These are phyloP conservation scores for Arizona elegans DNA, from an alignment of 2,113 vertebrate genomes.

Conservation along the genomic window DNA sequence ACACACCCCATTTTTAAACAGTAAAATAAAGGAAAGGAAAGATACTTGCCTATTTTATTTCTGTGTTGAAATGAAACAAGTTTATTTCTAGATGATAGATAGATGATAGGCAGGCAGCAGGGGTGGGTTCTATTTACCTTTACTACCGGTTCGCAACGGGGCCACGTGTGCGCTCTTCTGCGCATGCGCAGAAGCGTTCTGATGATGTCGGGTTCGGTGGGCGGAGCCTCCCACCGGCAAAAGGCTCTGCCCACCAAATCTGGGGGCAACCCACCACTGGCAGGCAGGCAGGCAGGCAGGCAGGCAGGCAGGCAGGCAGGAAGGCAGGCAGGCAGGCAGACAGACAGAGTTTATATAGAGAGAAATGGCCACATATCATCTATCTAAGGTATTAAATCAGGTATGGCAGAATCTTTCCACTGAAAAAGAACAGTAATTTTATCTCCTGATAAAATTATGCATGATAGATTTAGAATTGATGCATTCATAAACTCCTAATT, in stretches of 20 bases:
- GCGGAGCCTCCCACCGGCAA: too few species aligned
- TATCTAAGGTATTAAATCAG: not conserved
- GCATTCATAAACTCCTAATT: not conserved
- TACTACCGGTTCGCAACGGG: too few species aligned
- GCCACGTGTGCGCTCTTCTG: too few species aligned
- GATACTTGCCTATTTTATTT: not conserved
- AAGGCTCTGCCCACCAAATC: too few species aligned
- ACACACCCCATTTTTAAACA: not conserved
- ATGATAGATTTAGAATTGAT: not conserved
- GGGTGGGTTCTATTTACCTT: too few species aligned
- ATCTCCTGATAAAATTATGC: not conserved
- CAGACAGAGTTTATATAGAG: not conserved
- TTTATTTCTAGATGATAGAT: not conserved
- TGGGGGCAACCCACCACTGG: too few species aligned
- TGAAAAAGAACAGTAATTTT: not conserved
- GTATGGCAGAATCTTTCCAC: not conserved
- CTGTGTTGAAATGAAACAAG: not conserved
- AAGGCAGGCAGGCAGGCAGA: not conserved
- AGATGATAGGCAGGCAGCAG: not conserved
- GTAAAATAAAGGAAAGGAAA: not conserved
- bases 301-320: not conserved
- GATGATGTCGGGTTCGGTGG: too few species aligned
- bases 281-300: too few species aligned
- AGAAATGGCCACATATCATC: not conserved
- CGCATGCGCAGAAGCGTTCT: too few species aligned